These are phyloP conservation scores for Scarus forsteni DNA, from an alignment of 2,797 vertebrate genomes.

Conservation along the genomic window DNA sequence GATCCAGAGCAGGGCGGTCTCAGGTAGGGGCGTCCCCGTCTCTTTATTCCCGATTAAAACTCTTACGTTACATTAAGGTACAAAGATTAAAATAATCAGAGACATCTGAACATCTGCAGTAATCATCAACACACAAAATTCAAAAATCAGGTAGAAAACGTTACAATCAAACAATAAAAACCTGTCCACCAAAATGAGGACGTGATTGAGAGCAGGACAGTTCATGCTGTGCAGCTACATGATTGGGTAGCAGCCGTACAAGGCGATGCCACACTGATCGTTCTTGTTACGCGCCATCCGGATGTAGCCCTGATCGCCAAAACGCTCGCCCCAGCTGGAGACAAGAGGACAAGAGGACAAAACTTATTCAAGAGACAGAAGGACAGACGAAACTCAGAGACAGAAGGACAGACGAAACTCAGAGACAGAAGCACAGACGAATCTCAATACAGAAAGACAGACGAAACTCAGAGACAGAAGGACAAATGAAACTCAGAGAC, in stretches of 20 bases:
- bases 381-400: too few species aligned
- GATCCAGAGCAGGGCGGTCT: constrained; percentile 6
- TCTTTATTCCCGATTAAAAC: constrained; percentile 25
- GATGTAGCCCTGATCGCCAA: constrained; percentile 90
- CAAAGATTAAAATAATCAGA: too few species aligned
- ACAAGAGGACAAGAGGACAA: constrained; percentile 14
- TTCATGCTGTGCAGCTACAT: constrained; percentile 71
- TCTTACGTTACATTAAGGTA: neutral
- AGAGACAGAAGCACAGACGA: too few species aligned
- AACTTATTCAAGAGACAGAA: too few species aligned
- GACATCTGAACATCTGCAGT: too few species aligned
- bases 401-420: too few species aligned
- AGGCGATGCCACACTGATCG: constrained; percentile 91
- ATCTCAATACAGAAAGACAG: too few species aligned
- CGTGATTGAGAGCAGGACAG: fast-evolving
- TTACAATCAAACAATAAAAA: neutral
- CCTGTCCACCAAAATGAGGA: neutral
- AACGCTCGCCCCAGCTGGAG: constrained; percentile 86
- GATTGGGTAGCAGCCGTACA: constrained; percentile 82
- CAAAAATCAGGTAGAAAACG: neutral
- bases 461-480: too few species aligned
- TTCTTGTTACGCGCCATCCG: constrained; percentile 88
- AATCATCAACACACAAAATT: too few species aligned
- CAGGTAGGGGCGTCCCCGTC: neutral
- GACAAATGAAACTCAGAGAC: too few species aligned